A percentile compares a stretch with the other conserved stretches of the same genome.
Evolutionary conservation across 2,797 vertebrate species (phyloP).

Genomic region (Chelmon rostratus): DNA sequence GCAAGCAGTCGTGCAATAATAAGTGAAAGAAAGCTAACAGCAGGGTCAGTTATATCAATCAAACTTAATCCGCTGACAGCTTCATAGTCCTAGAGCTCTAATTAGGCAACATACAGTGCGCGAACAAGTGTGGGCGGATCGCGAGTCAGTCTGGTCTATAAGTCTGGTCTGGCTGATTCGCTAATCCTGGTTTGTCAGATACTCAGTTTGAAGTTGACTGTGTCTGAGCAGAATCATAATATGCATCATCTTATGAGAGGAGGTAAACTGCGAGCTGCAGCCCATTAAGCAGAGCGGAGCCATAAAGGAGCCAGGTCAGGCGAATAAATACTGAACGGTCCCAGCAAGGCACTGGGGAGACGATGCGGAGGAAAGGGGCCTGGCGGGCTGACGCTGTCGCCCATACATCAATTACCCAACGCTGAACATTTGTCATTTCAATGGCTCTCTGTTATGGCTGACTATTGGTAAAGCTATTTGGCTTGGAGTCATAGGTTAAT

Average conservation of each 20-base stretch:
- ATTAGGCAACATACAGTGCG: neutral
- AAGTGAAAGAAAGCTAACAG: neutral
- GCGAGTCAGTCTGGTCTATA: neutral
- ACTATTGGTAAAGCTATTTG: constrained; percentile 60
- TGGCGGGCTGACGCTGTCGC: constrained; percentile 34
- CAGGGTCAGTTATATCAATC: constrained; percentile 14
- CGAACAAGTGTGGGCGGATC: neutral
- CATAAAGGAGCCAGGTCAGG: constrained; percentile 66
- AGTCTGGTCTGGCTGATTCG: constrained; percentile 5
- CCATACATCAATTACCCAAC: constrained; percentile 61
- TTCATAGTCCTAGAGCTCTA: neutral
- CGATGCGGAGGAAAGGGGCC: constrained; percentile 36
- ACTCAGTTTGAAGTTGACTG: constrained; percentile 14
- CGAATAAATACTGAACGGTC: constrained; percentile 71
- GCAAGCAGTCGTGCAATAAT: neutral
- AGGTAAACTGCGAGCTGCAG: constrained; percentile 63
- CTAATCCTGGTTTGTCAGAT: constrained; percentile 10
- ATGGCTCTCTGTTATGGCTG: constrained; percentile 44
- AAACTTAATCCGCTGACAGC: neutral
- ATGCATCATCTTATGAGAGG: constrained; percentile 40
- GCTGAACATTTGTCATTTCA: constrained; percentile 63
- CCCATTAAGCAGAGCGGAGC: constrained; percentile 75
- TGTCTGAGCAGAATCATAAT: constrained; percentile 33
- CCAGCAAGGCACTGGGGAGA: constrained; percentile 44
- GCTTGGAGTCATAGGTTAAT: constrained; percentile 56